Percentiles rank a stretch among this genome's conserved stretches.
These are phyloP conservation scores for Mycteria americana DNA, from an alignment of 2,797 vertebrate species.

Conservation along the genomic window DNA sequence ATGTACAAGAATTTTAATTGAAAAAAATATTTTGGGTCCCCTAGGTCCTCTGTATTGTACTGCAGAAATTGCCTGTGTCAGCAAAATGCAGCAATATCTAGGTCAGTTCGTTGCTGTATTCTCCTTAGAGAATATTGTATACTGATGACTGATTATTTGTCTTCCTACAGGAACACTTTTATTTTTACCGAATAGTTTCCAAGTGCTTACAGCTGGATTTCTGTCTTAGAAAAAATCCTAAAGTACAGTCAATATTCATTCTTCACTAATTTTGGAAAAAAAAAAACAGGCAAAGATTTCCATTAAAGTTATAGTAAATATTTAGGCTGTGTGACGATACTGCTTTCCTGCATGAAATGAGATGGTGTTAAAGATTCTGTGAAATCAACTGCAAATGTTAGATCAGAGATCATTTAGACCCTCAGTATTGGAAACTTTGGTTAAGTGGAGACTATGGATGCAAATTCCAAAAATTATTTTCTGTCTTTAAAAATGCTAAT, in stretches of 20 bases:
- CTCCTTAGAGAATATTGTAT: slow-evolving; percentile 63
- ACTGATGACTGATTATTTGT: slow-evolving; percentile 70
- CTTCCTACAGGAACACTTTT: slow-evolving; percentile 46
- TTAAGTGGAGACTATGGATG: not conserved
- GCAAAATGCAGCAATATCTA: slow-evolving; percentile 8
- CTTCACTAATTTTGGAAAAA: not conserved
- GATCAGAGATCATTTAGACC: not conserved
- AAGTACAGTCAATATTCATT: not conserved
- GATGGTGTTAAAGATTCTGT: not conserved
- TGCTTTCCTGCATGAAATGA: not conserved
- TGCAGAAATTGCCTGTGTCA: not conserved
- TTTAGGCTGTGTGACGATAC: not conserved
- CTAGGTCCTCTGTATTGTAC: not conserved
- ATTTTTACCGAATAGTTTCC: slow-evolving; percentile 51
- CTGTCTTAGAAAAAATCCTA: not conserved
- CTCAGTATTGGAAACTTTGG: not conserved
- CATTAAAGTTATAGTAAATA: not conserved
- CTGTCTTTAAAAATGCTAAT: not conserved
- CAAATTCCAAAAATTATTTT: not conserved
- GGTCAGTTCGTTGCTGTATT: slow-evolving; percentile 65
- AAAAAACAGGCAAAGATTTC: not conserved
- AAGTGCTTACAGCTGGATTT: not conserved
- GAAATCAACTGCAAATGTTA: not conserved
- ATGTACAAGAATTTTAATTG: not conserved
- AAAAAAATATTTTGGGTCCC: not conserved